Evolutionary conservation across 2,797 vertebrate genomes (phyloP).

Genomic region (Chaunax sp.): DNA sequence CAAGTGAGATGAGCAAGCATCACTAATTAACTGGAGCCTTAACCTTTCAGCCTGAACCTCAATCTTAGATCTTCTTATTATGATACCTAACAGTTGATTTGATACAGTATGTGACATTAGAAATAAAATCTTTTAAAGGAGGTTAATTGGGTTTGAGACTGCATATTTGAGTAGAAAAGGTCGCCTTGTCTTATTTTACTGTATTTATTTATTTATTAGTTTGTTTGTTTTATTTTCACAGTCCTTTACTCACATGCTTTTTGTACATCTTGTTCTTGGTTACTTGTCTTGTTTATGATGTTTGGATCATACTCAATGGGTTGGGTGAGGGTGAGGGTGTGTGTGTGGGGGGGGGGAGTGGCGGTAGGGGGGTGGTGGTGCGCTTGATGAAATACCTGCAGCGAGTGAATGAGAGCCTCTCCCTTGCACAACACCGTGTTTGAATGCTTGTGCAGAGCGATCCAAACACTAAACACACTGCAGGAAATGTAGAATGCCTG

Average conservation of each 20-base stretch:
- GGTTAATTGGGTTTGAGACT: too few relatives aligned
- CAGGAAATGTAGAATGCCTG: conserved; percentile 28
- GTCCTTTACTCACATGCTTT: conserved; percentile 14
- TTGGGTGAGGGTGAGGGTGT: too few relatives aligned
- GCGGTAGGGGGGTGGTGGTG: too few relatives aligned
- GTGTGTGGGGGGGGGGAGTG: conserved; percentile 21
- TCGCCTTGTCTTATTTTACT: neutral
- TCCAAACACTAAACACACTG: conserved; percentile 11
- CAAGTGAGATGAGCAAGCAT: conserved; percentile 40
- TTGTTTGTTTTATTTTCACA: conserved; percentile 2
- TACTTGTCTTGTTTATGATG: conserved; percentile 18
- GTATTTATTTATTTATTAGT: neutral
- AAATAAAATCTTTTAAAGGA: neutral
- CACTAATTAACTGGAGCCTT: conserved; percentile 40
- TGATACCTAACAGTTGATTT: conserved; percentile 6
- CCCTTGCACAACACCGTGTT: conserved; percentile 29
- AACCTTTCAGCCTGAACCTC: neutral
- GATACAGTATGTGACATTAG: neutral
- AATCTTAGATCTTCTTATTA: conserved; percentile 19
- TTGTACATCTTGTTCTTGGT: conserved; percentile 39
- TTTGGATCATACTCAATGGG: too few relatives aligned
- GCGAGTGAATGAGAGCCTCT: conserved; percentile 42
- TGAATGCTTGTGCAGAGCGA: conserved; percentile 25
- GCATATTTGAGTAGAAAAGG: neutral
- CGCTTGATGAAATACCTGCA: conserved; percentile 56